Conservation (phyloP, 2,888 invertebrate genomes). For the Lutraria lutraria region DNA sequence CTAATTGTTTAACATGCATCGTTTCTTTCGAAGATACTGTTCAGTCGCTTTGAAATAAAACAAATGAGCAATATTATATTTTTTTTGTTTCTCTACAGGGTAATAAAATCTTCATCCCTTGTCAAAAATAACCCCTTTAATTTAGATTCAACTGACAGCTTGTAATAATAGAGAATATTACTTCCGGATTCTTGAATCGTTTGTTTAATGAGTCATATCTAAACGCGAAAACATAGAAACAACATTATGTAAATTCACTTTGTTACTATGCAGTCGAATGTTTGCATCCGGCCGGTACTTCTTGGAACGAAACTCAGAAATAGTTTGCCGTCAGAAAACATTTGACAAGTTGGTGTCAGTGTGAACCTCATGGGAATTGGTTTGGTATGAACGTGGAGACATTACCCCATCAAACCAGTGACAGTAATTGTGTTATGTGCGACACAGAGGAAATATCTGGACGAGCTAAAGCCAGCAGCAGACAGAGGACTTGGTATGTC, state of each 20-base stretch:
- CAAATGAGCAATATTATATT: not conserved
- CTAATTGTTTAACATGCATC: too few species aligned
- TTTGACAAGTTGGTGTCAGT: conserved; percentile 18
- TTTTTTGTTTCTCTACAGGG: not conserved
- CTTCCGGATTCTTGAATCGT: not conserved
- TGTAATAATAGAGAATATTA: not conserved
- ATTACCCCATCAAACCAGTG: not conserved
- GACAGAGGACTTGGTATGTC: not conserved
- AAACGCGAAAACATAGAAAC: not conserved
- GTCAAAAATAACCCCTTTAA: not conserved
- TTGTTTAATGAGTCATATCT: not conserved
- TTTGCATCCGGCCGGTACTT: not conserved
- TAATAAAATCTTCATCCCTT: not conserved
- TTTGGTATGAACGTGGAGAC: not conserved
- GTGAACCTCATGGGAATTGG: not conserved
- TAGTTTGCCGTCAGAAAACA: not conserved
- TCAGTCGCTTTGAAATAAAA: not conserved
- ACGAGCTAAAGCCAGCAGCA: not conserved
- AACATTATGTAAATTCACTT: not conserved
- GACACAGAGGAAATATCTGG: not conserved
- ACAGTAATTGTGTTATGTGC: conserved; percentile 17
- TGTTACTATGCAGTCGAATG: not conserved
- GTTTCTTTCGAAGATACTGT: not conserved
- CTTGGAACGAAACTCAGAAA: not conserved
- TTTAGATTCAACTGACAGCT: not conserved